Base-by-base conservation (phyloP, 2,888 invertebrate species). In the Candidula unifasciata region DNA sequence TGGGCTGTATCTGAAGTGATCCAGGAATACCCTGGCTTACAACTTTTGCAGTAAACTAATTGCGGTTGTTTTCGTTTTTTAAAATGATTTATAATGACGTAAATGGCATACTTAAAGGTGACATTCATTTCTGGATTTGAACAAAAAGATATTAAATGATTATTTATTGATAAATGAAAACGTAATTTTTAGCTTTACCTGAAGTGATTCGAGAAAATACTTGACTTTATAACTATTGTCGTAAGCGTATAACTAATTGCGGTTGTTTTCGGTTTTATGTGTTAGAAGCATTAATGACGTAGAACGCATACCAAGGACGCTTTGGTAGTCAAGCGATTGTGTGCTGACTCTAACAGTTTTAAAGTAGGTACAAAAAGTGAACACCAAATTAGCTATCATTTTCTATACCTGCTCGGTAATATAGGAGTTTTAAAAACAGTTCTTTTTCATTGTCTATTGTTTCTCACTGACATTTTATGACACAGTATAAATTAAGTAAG, bases 271-370 rank as follows among this genome's bases (percentile, higher is more conserved):
- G 76, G 3, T 57, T 76, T 37, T 27, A 18, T 54, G 66, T n/a
- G 8, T 0, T 64, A 16, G 24, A 37, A 27, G 44, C 44, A 3
- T n/a, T 16, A 5, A 35, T 73, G 79, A 73, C 78, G 73, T 80
- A 64, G 73, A 73, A 52, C 71, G 60, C 71, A 84, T 73, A 79
- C 79, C n/a, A 73, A 84, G 79, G 79, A 84, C 79, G 79, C 79
- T 66, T 44, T 76, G 37, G n/a, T 33, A 21, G 44, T 57, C 27
- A 27, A 78, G 30, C n/a, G n/a, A n/a, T n/a, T n/a, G n/a, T n/a
- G n/a, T n/a, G n/a, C n/a, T n/a, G n/a, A n/a, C n/a, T n/a, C n/a
- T n/a, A n/a, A n/a, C n/a, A n/a, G n/a, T n/a, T n/a, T n/a, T n/a
- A n/a, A n/a, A n/a, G n/a, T n/a, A n/a, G n/a, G n/a, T n/a, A n/a